Conservation (phyloP, 2,888 invertebrate genomes). For the Cheilosia soror region DNA sequence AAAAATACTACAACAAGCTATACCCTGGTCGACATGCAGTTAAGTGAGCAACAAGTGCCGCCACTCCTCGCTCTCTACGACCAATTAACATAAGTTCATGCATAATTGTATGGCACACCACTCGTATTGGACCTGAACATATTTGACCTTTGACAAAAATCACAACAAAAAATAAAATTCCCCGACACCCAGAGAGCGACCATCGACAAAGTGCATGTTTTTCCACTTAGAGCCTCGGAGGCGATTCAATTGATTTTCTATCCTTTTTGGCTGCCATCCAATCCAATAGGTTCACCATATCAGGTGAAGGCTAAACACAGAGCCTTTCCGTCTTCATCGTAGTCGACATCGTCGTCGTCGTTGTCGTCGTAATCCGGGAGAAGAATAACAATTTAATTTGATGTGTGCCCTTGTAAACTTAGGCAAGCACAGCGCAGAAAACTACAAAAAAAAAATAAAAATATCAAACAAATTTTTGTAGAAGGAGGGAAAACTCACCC, state of each 20-base stretch:
- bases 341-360: conserved; percentile 1
- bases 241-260: conserved; percentile 69
- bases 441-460: conserved; percentile 12
- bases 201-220: conserved; percentile 64
- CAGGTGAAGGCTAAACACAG: conserved; percentile 67
- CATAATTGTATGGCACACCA: conserved; percentile 69
- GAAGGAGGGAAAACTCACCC: conserved; percentile 25
- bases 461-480: conserved; percentile 35
- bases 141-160: conserved; percentile 68
- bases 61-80: conserved; percentile 48
- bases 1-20: conserved; percentile 17
- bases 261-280: conserved; percentile 73
- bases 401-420: conserved; percentile 67
- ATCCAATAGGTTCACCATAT: conserved; percentile 57
- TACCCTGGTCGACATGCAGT: conserved; percentile 52
- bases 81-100: conserved; percentile 75
- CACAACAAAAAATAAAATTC: conserved; percentile 23
- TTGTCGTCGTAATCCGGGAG: conserved; percentile 34
- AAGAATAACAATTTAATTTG: conserved; percentile 67
- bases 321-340: conserved; percentile 34
- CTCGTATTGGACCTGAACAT: conserved; percentile 62
- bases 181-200: conserved; percentile 14
- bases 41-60: conserved; percentile 67
- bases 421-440: conserved; percentile 10
- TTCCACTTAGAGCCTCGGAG: conserved; percentile 62